These are phyloP conservation scores for Cryptus armator DNA, from an alignment of 2,888 invertebrate species.

Conservation along the genomic window DNA sequence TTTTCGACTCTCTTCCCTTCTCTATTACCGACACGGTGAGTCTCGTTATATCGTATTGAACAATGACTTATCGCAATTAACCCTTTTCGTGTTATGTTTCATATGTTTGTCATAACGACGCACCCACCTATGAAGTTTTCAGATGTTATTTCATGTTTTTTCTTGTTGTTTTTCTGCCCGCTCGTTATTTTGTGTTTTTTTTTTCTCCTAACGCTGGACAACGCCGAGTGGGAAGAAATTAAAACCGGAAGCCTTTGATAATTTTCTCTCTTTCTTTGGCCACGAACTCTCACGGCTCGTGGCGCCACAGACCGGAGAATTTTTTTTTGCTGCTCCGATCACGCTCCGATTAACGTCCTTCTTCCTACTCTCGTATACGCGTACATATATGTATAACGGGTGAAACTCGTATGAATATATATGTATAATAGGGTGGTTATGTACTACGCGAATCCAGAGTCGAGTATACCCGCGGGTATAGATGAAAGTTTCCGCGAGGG, in stretches of 20 bases:
- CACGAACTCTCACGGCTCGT: constrained; percentile 46
- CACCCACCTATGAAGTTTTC: background rate
- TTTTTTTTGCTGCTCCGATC: constrained; percentile 50
- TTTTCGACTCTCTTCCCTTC: too few species aligned
- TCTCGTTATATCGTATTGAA: background rate
- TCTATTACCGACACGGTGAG: background rate
- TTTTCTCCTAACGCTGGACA: constrained; percentile 14
- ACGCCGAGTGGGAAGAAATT: constrained; percentile 35
- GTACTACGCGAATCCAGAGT: constrained; percentile 6
- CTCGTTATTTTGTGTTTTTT: background rate
- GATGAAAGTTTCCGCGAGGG: constrained; percentile 58
- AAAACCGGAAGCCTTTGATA: constrained; percentile 51
- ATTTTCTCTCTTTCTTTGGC: constrained; percentile 53
- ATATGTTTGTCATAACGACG: background rate
- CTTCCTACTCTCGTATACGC: constrained; percentile 24
- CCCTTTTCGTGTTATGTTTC: too few species aligned
- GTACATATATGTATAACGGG: background rate
- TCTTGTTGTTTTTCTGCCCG: background rate
- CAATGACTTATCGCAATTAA: background rate
- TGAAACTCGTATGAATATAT: background rate
- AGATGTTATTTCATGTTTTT: background rate
- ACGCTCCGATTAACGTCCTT: constrained; percentile 63
- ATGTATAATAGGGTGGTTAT: background rate
- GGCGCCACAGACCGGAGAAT: constrained; percentile 14
- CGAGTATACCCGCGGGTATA: constrained; percentile 13